These are phyloP conservation scores for Lepeophtheirus salmonis DNA, from an alignment of 1,140 invertebrate species.

Conservation along the genomic window DNA sequence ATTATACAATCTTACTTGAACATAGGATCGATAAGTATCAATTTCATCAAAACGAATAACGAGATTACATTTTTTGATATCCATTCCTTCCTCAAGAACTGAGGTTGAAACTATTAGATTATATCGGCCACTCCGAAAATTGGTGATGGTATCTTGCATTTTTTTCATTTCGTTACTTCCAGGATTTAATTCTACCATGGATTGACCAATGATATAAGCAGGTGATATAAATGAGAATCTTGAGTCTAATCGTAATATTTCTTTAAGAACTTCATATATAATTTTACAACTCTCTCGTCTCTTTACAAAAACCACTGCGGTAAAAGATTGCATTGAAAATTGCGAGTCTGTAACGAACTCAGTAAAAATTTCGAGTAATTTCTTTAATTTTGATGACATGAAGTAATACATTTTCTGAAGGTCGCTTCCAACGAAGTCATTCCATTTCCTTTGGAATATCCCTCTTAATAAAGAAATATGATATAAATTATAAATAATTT, in stretches of 20 bases:
- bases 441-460: too few relatives aligned
- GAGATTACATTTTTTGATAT: constrained; percentile 57
- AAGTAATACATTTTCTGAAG: not conserved
- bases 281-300: not conserved
- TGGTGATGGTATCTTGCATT: constrained; percentile 23
- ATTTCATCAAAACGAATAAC: constrained; percentile 46
- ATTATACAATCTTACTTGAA: too few relatives aligned
- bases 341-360: not conserved
- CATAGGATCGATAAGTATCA: constrained; percentile 20
- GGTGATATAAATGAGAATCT: not conserved
- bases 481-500: too few relatives aligned
- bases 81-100: constrained; percentile 63
- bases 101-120: constrained; percentile 64
- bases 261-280: not conserved
- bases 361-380: not conserved
- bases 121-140: constrained; percentile 37
- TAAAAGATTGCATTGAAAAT: not conserved
- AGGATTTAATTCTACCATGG: not conserved
- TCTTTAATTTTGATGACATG: not conserved
- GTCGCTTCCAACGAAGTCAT: not conserved
- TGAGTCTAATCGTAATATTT: not conserved
- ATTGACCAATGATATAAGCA: not conserved
- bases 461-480: too few relatives aligned
- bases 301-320: not conserved
- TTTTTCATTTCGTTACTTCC: constrained; percentile 23